These are phyloP conservation scores for Andrena fulva DNA, from an alignment of 2,888 invertebrate species.

Conservation along the genomic window DNA sequence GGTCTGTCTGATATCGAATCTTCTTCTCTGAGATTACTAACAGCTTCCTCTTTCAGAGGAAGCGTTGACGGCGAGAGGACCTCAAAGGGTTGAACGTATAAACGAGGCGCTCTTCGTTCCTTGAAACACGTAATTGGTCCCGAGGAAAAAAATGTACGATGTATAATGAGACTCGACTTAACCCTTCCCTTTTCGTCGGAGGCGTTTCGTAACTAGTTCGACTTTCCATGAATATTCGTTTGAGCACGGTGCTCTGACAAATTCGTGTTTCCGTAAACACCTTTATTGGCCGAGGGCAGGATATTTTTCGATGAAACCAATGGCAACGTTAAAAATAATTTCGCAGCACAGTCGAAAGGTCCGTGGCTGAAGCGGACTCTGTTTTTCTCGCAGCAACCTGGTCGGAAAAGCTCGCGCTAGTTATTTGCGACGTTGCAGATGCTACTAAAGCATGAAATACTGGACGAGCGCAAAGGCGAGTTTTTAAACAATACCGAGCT, in stretches of 20 bases:
- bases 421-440: background rate
- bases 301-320: background rate
- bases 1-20: background rate
- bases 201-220: too few species aligned
- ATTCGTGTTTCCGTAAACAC: background rate
- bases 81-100: background rate
- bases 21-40: background rate
- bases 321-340: background rate
- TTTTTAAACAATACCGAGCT: background rate
- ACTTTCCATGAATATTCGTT: too few species aligned
- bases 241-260: background rate
- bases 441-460: background rate
- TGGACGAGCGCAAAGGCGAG: background rate
- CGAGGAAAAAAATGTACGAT: background rate
- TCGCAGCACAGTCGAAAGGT: background rate
- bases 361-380: background rate
- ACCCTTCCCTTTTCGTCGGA: too few species aligned
- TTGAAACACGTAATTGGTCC: background rate
- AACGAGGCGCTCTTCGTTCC: background rate
- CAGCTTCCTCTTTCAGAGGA: background rate
- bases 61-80: background rate
- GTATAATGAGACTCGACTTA: too few species aligned
- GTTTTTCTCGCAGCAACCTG: background rate
- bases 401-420: background rate
- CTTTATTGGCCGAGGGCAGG: background rate